phyloP scores from a whole-genome alignment of 2,888 invertebrate genomes.

The Rotaria socialis region DNA sequence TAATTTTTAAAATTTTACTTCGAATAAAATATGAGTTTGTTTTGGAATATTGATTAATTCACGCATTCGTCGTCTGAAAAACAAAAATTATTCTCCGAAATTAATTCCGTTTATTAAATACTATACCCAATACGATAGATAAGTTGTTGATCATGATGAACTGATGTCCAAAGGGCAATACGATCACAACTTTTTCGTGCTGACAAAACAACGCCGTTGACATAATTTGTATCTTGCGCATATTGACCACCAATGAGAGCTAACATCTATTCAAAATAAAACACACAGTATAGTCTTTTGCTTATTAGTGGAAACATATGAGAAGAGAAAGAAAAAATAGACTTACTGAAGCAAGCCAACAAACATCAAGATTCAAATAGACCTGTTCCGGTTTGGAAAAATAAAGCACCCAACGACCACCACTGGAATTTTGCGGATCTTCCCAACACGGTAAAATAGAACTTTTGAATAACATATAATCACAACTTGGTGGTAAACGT shows the following conservation, averaged over 20 bases:
- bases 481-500: slow-evolving; percentile 13
- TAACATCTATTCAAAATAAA: slow-evolving; percentile 52
- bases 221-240: slow-evolving; percentile 80
- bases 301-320: too few relatives aligned
- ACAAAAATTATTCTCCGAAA: neutral
- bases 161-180: slow-evolving; percentile 63
- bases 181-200: slow-evolving; percentile 84
- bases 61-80: slow-evolving; percentile 28
- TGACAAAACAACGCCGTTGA: slow-evolving; percentile 94
- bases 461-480: slow-evolving; percentile 36
- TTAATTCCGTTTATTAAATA: neutral
- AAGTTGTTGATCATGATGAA: slow-evolving; percentile 73
- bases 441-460: slow-evolving; percentile 32
- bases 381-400: slow-evolving; percentile 28
- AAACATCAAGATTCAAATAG: slow-evolving; percentile 8
- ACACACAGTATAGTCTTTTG: neutral
- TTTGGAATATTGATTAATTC: slow-evolving; percentile 35
- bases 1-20: neutral
- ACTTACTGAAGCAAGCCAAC: slow-evolving; percentile 32
- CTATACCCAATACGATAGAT: slow-evolving; percentile 76
- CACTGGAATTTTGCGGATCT: slow-evolving; percentile 25
- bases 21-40: slow-evolving; percentile 30
- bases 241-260: slow-evolving; percentile 90
- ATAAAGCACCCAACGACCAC: slow-evolving; percentile 27
- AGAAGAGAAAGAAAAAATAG: neutral